Conservation (phyloP, 2,888 invertebrate species). For the Thymelicus sylvestris region DNA sequence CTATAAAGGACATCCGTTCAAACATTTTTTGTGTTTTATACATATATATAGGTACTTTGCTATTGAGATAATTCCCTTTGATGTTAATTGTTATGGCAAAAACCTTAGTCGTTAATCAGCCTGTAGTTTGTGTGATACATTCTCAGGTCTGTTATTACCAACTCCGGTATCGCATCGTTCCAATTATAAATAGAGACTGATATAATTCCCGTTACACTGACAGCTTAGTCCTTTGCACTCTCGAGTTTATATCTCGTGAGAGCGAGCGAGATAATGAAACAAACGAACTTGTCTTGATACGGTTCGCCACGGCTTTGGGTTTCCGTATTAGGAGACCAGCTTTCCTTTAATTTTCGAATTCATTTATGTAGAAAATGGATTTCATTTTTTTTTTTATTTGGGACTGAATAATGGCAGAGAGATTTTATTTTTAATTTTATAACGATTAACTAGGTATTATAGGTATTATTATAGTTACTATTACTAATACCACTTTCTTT, state of each 20-base stretch:
- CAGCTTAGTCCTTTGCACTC: conserved; percentile 35
- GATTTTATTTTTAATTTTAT: no score
- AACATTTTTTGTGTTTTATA: no score
- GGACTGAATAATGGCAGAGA: no score
- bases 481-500: conserved; percentile 1
- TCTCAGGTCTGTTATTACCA: conserved; percentile 61
- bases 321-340: conserved; percentile 33
- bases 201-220: conserved; percentile 69
- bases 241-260: conserved; percentile 47
- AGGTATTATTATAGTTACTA: no score
- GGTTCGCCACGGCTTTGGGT: conserved; percentile 9
- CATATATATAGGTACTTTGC: not conserved
- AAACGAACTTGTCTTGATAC: conserved; percentile 55
- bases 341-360: conserved; percentile 21
- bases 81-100: conserved; percentile 10
- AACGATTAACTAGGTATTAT: no score
- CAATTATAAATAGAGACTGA: conserved; percentile 75
- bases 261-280: conserved; percentile 48
- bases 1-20: no score
- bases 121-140: conserved; percentile 50
- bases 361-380: conserved; percentile 2
- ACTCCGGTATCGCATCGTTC: conserved; percentile 56
- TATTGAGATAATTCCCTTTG: conserved; percentile 10
- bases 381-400: not conserved
- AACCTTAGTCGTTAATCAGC: conserved; percentile 18